A percentile compares a stretch with the other conserved stretches of the same genome.
Evolutionary conservation across 1,140 invertebrate species (phyloP).

Genomic region (Drosophila nigromelanica): DNA sequence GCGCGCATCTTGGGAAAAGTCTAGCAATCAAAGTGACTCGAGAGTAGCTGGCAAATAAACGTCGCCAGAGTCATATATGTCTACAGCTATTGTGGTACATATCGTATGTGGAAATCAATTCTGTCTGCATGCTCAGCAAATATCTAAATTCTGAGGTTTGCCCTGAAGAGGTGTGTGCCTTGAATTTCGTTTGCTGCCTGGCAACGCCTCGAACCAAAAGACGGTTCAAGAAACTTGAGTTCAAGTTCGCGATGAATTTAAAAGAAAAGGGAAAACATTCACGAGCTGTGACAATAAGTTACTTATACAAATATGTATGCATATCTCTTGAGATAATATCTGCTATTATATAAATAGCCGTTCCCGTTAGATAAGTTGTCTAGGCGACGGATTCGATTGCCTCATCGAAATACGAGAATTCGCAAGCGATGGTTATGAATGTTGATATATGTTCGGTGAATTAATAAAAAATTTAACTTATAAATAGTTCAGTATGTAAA

Average conservation of each 20-base stretch:
- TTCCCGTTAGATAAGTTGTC: background rate
- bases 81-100: slow-evolving; percentile 10
- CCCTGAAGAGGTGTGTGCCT: slow-evolving; percentile 22
- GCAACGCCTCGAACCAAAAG: slow-evolving; percentile 7
- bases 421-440: background rate
- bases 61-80: slow-evolving; percentile 29
- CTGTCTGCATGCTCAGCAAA: slow-evolving; percentile 37
- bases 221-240: slow-evolving; percentile 66
- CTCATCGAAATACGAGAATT: background rate
- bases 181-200: slow-evolving; percentile 32
- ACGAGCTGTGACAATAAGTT: background rate
- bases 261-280: slow-evolving; percentile 2
- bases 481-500: background rate
- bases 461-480: background rate
- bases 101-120: slow-evolving; percentile 40
- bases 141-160: slow-evolving; percentile 27
- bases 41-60: slow-evolving; percentile 36
- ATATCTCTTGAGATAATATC: slow-evolving; percentile 3
- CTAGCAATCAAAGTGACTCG: slow-evolving; percentile 44
- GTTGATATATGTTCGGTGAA: background rate
- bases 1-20: slow-evolving; percentile 2
- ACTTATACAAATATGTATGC: background rate
- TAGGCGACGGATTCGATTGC: background rate
- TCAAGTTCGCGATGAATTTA: slow-evolving; percentile 38
- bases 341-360: background rate